phyloP scores from a whole-genome alignment of 2,888 invertebrate species.

The Eristalis arbustorum region DNA sequence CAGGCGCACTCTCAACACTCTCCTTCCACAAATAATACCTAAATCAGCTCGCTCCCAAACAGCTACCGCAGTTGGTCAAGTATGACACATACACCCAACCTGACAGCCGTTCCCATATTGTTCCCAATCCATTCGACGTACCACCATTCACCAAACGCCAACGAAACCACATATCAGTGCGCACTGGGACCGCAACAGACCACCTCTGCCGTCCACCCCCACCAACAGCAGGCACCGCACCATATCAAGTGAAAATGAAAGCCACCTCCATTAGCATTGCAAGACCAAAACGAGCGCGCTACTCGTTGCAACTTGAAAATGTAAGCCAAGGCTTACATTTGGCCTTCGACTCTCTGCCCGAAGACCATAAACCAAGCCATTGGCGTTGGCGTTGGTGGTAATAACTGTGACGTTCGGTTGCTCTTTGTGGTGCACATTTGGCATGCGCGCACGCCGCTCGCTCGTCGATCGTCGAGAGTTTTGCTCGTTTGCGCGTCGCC shows the following conservation, averaged over 20 bases:
- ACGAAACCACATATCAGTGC: background rate
- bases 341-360: conserved; percentile 63
- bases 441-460: background rate
- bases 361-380: conserved; percentile 62
- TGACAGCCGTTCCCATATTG: conserved; percentile 6
- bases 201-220: background rate
- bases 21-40: background rate
- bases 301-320: conserved; percentile 53
- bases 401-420: conserved; percentile 53
- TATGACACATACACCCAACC: background rate
- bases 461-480: no score
- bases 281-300: conserved; percentile 19
- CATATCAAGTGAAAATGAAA: conserved; percentile 46
- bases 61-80: background rate
- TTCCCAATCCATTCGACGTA: background rate
- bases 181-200: background rate
- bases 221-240: background rate
- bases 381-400: conserved; percentile 53
- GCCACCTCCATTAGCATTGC: conserved; percentile 50
- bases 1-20: background rate
- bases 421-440: background rate
- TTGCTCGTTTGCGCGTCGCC: background rate
- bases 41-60: background rate
- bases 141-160: background rate
- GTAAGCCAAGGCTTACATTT: conserved; percentile 66